phyloP scores from a whole-genome alignment of 1,140 invertebrate genomes.

The Drosophila saltans region DNA sequence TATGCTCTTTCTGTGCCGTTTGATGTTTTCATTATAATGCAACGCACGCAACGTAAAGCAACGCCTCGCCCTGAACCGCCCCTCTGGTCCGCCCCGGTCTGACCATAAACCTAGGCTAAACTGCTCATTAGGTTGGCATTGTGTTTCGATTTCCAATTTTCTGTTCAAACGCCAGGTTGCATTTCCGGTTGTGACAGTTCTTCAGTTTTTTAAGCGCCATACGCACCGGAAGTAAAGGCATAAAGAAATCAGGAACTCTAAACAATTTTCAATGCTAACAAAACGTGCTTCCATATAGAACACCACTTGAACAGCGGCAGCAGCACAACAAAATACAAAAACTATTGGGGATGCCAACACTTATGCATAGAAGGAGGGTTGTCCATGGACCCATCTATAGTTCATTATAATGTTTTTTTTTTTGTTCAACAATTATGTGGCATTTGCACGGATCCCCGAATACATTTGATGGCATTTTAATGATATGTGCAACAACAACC shows the following conservation, averaged over 20 bases:
- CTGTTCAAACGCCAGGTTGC: slow-evolving; percentile 68
- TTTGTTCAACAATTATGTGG: slow-evolving; percentile 33
- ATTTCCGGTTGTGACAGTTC: slow-evolving; percentile 73
- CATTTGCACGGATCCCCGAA: slow-evolving; percentile 42
- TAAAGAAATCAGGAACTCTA: slow-evolving; percentile 45
- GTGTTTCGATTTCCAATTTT: slow-evolving; percentile 54
- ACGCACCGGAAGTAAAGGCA: slow-evolving; percentile 59
- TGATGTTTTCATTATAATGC: slow-evolving; percentile 60
- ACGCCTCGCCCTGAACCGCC: slow-evolving; percentile 16
- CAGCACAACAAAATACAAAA: slow-evolving; percentile 32
- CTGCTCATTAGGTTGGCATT: slow-evolving; percentile 70
- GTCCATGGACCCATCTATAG: slow-evolving; percentile 24
- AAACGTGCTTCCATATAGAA: slow-evolving; percentile 28
- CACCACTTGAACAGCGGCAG: slow-evolving; percentile 12
- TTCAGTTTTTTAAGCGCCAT: slow-evolving; percentile 46
- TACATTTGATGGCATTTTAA: slow-evolving; percentile 73
- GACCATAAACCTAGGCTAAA: slow-evolving; percentile 62
- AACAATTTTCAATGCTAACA: slow-evolving; percentile 51
- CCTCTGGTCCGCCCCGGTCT: slow-evolving; percentile 1
- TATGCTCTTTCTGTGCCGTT: neutral
- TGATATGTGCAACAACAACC: slow-evolving; percentile 57
- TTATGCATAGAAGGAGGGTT: slow-evolving; percentile 17
- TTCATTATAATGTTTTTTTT: slow-evolving; percentile 18
- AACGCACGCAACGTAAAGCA: slow-evolving; percentile 42
- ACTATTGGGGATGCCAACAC: slow-evolving; percentile 16